Percentiles rank a stretch among this genome's conserved stretches.
phyloP scores from a whole-genome alignment of 2,113 vertebrate species.

The Limnothrissa miodon region DNA sequence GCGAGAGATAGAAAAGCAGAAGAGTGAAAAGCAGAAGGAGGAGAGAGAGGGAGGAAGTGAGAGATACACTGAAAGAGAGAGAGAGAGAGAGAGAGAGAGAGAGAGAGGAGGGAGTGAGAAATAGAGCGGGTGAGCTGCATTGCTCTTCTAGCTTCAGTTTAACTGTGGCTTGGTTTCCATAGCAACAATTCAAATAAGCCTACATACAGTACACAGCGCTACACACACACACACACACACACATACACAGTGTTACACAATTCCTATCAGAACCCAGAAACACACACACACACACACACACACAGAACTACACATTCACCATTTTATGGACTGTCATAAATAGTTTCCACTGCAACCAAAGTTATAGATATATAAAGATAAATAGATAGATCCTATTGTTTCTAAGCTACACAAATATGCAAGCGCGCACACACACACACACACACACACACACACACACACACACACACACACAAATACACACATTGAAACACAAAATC shows the following conservation, averaged over 20 bases:
- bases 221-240: conserved; percentile 27
- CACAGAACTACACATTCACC: not conserved
- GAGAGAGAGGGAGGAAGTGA: conserved; percentile 56
- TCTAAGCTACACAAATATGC: not conserved
- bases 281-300: conserved; percentile 36
- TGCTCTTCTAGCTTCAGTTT: conserved; percentile 52
- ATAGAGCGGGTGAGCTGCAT: conserved; percentile 50
- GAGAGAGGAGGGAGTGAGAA: conserved; percentile 37
- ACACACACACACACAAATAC: conserved; percentile 29
- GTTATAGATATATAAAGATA: too few relatives aligned
- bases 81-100: conserved; percentile 31
- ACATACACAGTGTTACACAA: conserved; percentile 26
- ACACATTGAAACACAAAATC: conserved; percentile 8
- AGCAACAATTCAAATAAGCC: conserved; percentile 75
- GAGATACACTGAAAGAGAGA: conserved; percentile 32
- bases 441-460: conserved; percentile 26
- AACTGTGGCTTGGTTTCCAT: conserved; percentile 72
- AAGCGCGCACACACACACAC: conserved; percentile 34
- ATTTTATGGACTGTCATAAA: not conserved
- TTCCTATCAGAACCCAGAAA: conserved; percentile 25
- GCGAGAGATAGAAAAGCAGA: not conserved
- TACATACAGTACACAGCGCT: conserved; percentile 26
- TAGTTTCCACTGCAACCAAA: too few relatives aligned
- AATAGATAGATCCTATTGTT: not conserved
- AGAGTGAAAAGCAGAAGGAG: conserved; percentile 41